Base-by-base conservation (phyloP, 1,140 invertebrate species). In the Archivesica marissinica region DNA sequence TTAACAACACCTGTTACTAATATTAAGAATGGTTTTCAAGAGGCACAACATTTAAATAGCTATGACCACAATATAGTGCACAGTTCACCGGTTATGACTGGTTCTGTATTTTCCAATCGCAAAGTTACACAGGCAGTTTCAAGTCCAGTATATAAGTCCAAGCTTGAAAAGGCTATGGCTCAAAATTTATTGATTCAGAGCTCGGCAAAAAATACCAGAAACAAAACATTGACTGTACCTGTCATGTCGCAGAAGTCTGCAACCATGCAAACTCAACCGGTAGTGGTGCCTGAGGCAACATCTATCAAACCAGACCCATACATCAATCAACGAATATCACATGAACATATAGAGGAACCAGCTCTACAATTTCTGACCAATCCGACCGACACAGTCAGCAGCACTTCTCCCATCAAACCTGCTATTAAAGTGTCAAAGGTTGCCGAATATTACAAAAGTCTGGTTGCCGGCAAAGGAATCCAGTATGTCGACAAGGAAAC, bases 91-190 rank as follows among this genome's bases (percentile, higher is more conserved):
- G 23, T 64, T 33, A 64, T 13, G 30, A 15, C 25, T 64, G 59
- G 59, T 25, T 64, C 59, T 64, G 59, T 64, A 35, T 35, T 64
- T 64, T 64, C 59, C 15, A 64, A 64, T 35, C 30, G 9, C 9
- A 35, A 35, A 64, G 30, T 6, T 23, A 44, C 39, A 23, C 39
- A 44, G 56, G 6, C 56, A 13, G 28, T 64, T 9, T 23, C 68
- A n/a, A 75, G 68, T 41, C 80, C 80, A 59, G 80, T 83, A 2
- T 83, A 83, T 72, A 83, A 83, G 50, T 83, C 80, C 4, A 83
- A 83, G 44, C 39, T 83, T 13, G 80, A 83, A 59, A 83, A 83
- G 25, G 80, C 80, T n/a, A 72, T 83, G 25, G 80, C 80, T 13
- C 80, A 83, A 23, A 83, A 83, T 50, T 47, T 64, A 50, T 39